Evolutionary conservation across 2,888 invertebrate species (phyloP).

Genomic region (Eupithecia centaureata): DNA sequence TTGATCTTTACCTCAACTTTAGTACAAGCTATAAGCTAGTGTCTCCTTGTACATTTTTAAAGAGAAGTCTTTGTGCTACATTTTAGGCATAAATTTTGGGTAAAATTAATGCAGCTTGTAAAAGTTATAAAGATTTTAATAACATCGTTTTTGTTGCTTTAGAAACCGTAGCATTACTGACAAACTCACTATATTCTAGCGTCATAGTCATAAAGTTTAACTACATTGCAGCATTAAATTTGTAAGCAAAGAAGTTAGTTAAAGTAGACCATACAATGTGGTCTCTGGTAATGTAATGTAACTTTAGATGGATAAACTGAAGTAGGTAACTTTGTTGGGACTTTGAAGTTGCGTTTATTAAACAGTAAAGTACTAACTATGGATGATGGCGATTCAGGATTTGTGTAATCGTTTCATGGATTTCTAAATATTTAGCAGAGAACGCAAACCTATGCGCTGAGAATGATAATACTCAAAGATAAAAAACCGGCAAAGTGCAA

Average conservation of each 20-base stretch:
- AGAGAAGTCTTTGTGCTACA: slow-evolving; percentile 7
- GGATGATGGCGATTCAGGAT: too few species aligned
- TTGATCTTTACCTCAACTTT: slow-evolving; percentile 53
- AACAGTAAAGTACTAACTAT: neutral
- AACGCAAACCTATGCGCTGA: too few species aligned
- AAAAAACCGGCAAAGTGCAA: too few species aligned
- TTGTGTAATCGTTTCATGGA: too few species aligned
- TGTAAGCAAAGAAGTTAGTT: slow-evolving; percentile 43
- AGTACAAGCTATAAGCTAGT: slow-evolving; percentile 17
- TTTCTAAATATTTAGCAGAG: too few species aligned
- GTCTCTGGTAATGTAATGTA: slow-evolving; percentile 36
- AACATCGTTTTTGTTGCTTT: neutral
- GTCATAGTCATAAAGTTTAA: slow-evolving; percentile 2
- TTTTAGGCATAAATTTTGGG: slow-evolving; percentile 7
- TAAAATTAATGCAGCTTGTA: slow-evolving; percentile 7
- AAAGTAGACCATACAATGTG: too few species aligned
- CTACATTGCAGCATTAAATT: slow-evolving; percentile 36
- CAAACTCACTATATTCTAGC: neutral
- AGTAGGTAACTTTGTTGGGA: slow-evolving; percentile 22
- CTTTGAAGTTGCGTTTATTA: neutral
- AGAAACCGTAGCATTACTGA: neutral
- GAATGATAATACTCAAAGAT: too few species aligned
- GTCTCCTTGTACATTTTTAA: slow-evolving; percentile 14
- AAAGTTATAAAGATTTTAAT: slow-evolving; percentile 9
- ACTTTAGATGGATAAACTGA: slow-evolving; percentile 25